Conservation (phyloP, 2,888 invertebrate species). For the Dynastes hyllus region DNA sequence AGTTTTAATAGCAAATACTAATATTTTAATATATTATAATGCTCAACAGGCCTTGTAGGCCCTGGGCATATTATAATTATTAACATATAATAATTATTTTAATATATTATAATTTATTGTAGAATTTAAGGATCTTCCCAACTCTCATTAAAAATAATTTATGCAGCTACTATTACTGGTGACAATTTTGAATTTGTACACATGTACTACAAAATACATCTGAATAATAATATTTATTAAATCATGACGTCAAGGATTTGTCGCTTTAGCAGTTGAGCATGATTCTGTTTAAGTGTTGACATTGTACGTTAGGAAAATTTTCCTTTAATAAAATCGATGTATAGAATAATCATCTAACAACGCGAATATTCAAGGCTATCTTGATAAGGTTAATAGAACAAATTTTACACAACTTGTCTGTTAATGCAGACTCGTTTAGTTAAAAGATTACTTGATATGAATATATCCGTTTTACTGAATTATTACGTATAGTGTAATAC, state of each 20-base stretch:
- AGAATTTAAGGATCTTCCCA: too few relatives aligned
- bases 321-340: conserved; percentile 9
- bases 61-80: too few relatives aligned
- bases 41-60: too few relatives aligned
- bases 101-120: too few relatives aligned
- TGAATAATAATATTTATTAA: conserved; percentile 1
- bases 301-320: conserved; percentile 14
- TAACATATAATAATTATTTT: too few relatives aligned
- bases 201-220: too few relatives aligned
- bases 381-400: background rate
- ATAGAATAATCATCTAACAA: background rate
- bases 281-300: conserved; percentile 6
- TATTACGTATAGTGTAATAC: background rate
- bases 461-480: too few relatives aligned
- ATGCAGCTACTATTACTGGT: too few relatives aligned
- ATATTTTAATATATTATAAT: too few relatives aligned
- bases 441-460: background rate
- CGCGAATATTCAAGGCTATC: background rate
- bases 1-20: background rate
- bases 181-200: too few relatives aligned
- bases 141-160: too few relatives aligned
- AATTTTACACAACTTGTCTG: background rate
- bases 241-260: background rate
- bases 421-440: background rate
- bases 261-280: background rate